Conservation (phyloP, 2,797 vertebrate species). For the Artibeus jamaicensis region DNA sequence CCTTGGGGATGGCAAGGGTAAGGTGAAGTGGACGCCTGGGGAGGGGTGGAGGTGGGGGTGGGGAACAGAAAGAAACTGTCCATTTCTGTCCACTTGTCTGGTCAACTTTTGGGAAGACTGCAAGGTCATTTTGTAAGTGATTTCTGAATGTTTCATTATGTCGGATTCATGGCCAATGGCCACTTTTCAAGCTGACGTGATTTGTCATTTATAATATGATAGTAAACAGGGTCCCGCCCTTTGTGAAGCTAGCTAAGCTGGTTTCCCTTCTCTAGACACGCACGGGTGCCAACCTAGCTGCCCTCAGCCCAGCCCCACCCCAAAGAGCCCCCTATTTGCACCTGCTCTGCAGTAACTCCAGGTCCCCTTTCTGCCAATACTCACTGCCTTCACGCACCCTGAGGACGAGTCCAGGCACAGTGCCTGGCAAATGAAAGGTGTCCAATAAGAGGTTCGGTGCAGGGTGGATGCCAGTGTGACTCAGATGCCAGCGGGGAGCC, state of each 20-base stretch:
- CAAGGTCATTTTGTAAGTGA: neutral
- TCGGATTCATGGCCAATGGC: slow-evolving; percentile 12
- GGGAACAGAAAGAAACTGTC: neutral
- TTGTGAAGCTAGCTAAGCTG: neutral
- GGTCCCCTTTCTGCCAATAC: neutral
- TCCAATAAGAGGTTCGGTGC: neutral
- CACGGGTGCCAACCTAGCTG: neutral
- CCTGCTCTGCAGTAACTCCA: neutral
- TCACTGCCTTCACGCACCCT: neutral
- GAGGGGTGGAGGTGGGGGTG: neutral
- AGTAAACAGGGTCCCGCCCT: neutral
- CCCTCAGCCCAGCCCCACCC: too few relatives aligned
- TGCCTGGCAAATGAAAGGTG: neutral
- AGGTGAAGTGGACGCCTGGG: neutral
- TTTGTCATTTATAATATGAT: neutral
- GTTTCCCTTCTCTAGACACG: neutral
- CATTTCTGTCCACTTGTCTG: neutral
- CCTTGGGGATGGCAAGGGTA: neutral
- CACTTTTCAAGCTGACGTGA: slow-evolving; percentile 1
- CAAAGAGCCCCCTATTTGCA: too few relatives aligned
- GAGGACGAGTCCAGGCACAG: neutral
- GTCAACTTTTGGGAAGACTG: neutral
- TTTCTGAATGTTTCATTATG: slow-evolving; percentile 35
- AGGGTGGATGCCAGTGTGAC: neutral
- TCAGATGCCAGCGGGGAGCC: neutral